Base-by-base conservation (phyloP, 2,888 invertebrate species). In the Drosophila aldrichi region DNA sequence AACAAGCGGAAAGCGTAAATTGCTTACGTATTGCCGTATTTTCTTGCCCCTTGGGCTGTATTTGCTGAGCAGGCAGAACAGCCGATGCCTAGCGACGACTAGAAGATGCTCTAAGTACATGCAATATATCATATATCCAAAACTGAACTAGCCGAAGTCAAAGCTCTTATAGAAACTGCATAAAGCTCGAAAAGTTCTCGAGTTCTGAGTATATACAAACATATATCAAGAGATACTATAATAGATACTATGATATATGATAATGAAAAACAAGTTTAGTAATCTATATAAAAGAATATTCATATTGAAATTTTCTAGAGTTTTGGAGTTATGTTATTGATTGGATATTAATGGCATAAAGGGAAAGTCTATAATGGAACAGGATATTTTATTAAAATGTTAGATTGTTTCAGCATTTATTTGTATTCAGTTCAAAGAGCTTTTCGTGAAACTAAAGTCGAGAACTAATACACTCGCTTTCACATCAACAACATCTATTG, bases 1-100 rank as follows among this genome's bases (percentile, higher is more conserved):
- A 78, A 77, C 77, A 88, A 79, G 81, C 85, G 86, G 79, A 88
- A 82, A 89, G 77, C 89, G 81, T 71, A 85, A 86, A 87, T 89
- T 87, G 88, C 75, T 74, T 67, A 63, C 77, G 85, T 64, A 82
- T 89, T 89, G 81, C 75, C n/a, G n/a, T n/a, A n/a, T 70, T 59
- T 58, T 56, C 64, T 62, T 57, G 72, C 14, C 56, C 51, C 22
- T 43, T 43, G 34, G 22, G 43, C n/a, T n/a, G 7, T 34, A 58
- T 40, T 55, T 67, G 69, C 46, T 52, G 25, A 25, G 3, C 25
- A 25, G 69, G 10, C n/a, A n/a, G 5, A 29, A 9, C 48, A n/a
- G 29, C 2, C 10, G 3, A 25, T 29, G 10, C n/a, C 12, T 32
- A 4, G 5, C 18, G 12, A 12, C 3, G 32, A 32, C 49, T 49